phyloP scores from a whole-genome alignment of 2,888 invertebrate species.

The Idaea biselata region DNA sequence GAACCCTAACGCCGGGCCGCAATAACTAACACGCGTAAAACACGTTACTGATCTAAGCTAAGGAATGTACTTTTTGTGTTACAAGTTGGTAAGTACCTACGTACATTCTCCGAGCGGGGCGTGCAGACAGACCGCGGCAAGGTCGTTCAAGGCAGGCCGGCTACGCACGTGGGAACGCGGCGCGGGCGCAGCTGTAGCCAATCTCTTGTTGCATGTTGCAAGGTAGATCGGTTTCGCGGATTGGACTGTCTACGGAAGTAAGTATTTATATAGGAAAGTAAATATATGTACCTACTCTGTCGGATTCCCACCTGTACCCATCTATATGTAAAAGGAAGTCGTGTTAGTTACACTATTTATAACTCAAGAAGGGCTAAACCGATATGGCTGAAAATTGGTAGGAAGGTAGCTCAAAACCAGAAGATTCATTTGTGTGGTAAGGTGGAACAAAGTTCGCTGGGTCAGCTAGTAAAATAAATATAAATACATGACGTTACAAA shows the following conservation, averaged over 20 bases:
- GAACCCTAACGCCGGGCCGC: too few relatives aligned
- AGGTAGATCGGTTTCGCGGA: not conserved
- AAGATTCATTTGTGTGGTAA: too few relatives aligned
- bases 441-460: too few relatives aligned
- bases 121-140: constrained; percentile 56
- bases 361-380: too few relatives aligned
- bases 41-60: not conserved
- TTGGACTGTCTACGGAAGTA: not conserved
- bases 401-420: too few relatives aligned
- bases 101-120: not conserved
- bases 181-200: constrained; percentile 9
- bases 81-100: not conserved
- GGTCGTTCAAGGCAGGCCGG: constrained; percentile 74
- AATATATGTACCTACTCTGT: too few relatives aligned
- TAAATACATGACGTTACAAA: too few relatives aligned
- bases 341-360: too few relatives aligned
- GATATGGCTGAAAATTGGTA: too few relatives aligned
- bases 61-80: not conserved
- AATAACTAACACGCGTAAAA: not conserved
- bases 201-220: not conserved
- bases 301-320: too few relatives aligned
- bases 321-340: too few relatives aligned
- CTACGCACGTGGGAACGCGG: constrained; percentile 61
- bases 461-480: too few relatives aligned
- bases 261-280: not conserved